Percentiles rank a stretch among this genome's conserved stretches.
phyloP scores from a whole-genome alignment of 2,113 vertebrate species.

The Poicephalus gulielmi region DNA sequence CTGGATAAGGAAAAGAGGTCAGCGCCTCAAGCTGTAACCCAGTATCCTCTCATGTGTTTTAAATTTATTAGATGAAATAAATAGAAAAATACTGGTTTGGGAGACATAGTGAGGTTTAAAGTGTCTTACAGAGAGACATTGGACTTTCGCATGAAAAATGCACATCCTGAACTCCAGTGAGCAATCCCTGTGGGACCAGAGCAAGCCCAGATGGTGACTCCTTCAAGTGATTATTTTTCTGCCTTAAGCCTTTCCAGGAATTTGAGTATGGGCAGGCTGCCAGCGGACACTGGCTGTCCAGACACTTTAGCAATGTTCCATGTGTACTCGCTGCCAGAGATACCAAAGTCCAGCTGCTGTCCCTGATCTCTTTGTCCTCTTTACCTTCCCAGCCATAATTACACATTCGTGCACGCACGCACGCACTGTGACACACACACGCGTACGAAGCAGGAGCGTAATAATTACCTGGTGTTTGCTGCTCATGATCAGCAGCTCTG shows the following conservation, averaged over 20 bases:
- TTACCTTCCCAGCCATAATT: constrained; percentile 9
- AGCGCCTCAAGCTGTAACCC: not conserved
- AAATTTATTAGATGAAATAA: not conserved
- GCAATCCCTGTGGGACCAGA: constrained; percentile 49
- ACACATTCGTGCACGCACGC: not conserved
- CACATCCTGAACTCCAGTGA: constrained; percentile 6
- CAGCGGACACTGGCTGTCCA: constrained; percentile 59
- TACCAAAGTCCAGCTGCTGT: constrained; percentile 41
- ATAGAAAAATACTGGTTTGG: not conserved
- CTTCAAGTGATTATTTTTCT: constrained; percentile 73
- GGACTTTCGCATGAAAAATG: constrained; percentile 58
- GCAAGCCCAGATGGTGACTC: constrained; percentile 67
- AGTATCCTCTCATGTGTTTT: not conserved
- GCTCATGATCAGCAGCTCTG: not conserved
- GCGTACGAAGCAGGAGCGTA: not conserved
- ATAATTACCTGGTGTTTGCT: not conserved
- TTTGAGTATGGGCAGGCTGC: constrained; percentile 69
- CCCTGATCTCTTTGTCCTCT: constrained; percentile 32
- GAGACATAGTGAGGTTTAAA: constrained; percentile 1
- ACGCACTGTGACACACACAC: not conserved
- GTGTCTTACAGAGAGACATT: constrained; percentile 12
- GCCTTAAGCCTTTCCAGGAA: constrained; percentile 79
- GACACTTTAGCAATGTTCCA: constrained; percentile 35
- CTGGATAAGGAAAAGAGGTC: not conserved
- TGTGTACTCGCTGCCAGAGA: constrained; percentile 32